Evolutionary conservation across 2,797 vertebrate species (phyloP).

Genomic region (Zalophus californianus): DNA sequence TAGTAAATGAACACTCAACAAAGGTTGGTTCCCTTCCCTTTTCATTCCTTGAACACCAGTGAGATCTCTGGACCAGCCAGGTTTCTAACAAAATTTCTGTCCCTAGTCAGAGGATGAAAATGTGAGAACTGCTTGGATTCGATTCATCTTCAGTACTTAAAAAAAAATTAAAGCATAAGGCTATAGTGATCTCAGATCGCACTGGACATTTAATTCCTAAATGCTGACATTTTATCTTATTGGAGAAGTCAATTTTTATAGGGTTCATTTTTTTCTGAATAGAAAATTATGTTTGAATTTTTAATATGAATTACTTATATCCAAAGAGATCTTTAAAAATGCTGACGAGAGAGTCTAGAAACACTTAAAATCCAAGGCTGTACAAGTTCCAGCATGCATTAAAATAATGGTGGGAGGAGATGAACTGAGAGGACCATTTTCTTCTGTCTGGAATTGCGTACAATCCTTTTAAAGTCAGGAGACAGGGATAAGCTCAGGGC

Average conservation of each 20-base stretch:
- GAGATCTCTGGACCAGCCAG: neutral
- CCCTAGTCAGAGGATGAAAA: neutral
- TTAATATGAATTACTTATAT: constrained; percentile 63
- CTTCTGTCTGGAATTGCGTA: constrained; percentile 27
- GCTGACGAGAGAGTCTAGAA: constrained; percentile 66
- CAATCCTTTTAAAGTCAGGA: constrained; percentile 52
- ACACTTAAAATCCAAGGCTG: constrained; percentile 55
- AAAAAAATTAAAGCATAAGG: neutral
- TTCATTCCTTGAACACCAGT: neutral
- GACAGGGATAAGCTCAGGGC: neutral
- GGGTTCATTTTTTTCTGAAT: constrained; percentile 45
- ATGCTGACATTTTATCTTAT: constrained; percentile 21
- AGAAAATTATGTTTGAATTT: constrained; percentile 63
- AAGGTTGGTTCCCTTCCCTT: neutral
- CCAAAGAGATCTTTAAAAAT: constrained; percentile 66
- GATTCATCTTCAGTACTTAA: neutral
- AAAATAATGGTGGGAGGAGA: constrained; percentile 64
- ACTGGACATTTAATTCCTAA: constrained; percentile 40
- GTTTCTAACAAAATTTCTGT: neutral
- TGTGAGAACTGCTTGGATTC: neutral
- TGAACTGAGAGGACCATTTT: constrained; percentile 21
- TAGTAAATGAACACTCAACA: neutral
- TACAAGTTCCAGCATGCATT: constrained; percentile 64
- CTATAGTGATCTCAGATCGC: neutral
- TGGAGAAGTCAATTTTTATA: constrained; percentile 32